Evolutionary conservation across 2,113 vertebrate species (phyloP).

Genomic region (Mus spicilegus): DNA sequence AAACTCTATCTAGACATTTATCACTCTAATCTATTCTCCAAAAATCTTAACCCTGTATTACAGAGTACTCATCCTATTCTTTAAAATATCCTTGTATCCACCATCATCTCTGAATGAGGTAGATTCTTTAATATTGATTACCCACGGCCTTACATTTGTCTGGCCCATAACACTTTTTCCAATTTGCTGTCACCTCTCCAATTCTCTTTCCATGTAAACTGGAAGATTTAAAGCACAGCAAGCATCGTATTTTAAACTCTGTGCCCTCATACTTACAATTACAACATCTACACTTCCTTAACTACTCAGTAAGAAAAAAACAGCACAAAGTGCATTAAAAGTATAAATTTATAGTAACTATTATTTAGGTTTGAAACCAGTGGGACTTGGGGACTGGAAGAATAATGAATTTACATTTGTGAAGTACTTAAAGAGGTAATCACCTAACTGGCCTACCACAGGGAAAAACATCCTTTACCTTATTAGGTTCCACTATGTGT

Average conservation of each 20-base stretch:
- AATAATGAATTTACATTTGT: constrained; percentile 36
- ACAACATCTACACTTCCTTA: neutral
- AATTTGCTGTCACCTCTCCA: neutral
- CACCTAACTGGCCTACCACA: neutral
- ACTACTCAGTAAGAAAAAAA: neutral
- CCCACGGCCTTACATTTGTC: neutral
- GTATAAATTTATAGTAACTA: constrained; percentile 34
- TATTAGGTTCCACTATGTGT: neutral
- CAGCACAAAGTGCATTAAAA: neutral
- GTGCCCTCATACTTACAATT: neutral
- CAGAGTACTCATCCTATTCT: neutral
- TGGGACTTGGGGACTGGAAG: neutral
- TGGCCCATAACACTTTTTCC: neutral
- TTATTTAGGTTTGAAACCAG: constrained; percentile 8
- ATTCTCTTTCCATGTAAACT: neutral
- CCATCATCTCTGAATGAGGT: neutral
- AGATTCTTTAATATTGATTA: constrained; percentile 8
- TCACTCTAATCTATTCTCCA: neutral
- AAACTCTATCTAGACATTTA: neutral
- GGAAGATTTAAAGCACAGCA: constrained; percentile 36
- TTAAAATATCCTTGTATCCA: neutral
- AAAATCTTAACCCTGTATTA: neutral
- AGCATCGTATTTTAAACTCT: neutral
- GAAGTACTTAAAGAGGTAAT: neutral
- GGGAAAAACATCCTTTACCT: neutral